Percentiles rank a stretch among this genome's conserved stretches.
These are phyloP conservation scores for Bujurquina vittata DNA, from an alignment of 2,113 vertebrate genomes.

Conservation along the genomic window DNA sequence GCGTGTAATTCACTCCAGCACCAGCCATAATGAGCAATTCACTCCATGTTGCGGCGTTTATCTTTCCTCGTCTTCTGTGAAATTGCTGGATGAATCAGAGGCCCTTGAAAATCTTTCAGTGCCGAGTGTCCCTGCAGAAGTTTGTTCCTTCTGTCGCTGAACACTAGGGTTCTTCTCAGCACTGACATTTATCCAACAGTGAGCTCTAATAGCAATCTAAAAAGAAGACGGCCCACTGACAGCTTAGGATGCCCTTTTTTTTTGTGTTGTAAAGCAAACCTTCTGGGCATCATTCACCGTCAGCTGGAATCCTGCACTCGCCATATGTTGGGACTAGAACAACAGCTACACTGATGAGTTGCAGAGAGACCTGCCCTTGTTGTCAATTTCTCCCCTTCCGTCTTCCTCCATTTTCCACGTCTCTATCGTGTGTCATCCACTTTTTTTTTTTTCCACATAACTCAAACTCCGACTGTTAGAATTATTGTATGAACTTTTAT, in stretches of 20 bases:
- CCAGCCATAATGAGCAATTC: constrained; percentile 40
- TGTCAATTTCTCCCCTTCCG: not conserved
- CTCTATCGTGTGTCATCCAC: not conserved
- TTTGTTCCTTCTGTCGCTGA: not conserved
- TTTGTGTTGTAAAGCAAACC: constrained; percentile 16
- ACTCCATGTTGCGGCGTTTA: constrained; percentile 27
- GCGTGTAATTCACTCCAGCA: constrained; percentile 14
- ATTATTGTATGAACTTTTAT: too few species aligned
- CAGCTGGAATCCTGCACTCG: constrained; percentile 10
- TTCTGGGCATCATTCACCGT: constrained; percentile 22
- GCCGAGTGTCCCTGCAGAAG: not conserved
- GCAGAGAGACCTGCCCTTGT: not conserved
- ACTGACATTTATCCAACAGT: constrained; percentile 23
- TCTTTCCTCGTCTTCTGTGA: constrained; percentile 39
- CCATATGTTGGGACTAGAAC: constrained; percentile 19
- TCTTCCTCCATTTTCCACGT: not conserved
- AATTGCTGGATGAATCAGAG: constrained; percentile 31
- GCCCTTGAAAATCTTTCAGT: not conserved
- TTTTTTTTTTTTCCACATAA: not conserved
- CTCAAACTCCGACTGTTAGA: not conserved
- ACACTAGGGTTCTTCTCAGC: not conserved
- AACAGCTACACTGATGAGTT: constrained; percentile 23
- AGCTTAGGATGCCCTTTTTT: constrained; percentile 9
- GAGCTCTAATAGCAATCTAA: constrained; percentile 15
- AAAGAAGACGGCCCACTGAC: constrained; percentile 3